phyloP scores from a whole-genome alignment of 2,888 invertebrate genomes.

The Chymomyza amoena region DNA sequence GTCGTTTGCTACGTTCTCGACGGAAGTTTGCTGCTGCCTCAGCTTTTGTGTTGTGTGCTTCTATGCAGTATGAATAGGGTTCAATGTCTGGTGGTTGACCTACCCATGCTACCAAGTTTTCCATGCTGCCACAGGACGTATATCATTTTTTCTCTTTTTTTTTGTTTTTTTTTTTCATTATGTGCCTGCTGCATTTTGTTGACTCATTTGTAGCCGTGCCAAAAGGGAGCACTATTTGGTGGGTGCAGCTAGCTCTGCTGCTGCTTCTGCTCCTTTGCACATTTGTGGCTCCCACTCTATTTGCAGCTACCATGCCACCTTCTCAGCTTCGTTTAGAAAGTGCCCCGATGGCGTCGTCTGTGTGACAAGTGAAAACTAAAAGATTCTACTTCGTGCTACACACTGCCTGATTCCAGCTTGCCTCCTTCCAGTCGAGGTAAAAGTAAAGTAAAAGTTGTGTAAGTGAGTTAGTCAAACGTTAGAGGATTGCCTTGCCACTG shows the following conservation, averaged over 20 bases:
- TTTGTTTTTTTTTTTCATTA: constrained; percentile 8
- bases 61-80: constrained; percentile 47
- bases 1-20: constrained; percentile 20
- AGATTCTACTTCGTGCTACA: constrained; percentile 25
- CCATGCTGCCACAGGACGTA: constrained; percentile 36
- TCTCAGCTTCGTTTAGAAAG: constrained; percentile 31
- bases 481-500: background rate
- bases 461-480: constrained; percentile 34
- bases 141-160: constrained; percentile 23
- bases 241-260: constrained; percentile 4
- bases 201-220: constrained; percentile 44
- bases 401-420: background rate
- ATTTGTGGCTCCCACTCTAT: background rate
- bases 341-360: constrained; percentile 28
- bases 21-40: constrained; percentile 40
- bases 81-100: constrained; percentile 76
- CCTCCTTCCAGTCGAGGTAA: constrained; percentile 9
- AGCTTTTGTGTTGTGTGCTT: constrained; percentile 13
- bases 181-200: constrained; percentile 39
- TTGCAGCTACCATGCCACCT: background rate
- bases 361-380: constrained; percentile 65
- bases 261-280: constrained; percentile 9
- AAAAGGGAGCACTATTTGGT: background rate
- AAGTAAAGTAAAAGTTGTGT: constrained; percentile 61
- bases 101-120: constrained; percentile 67